Percentiles rank a stretch among this genome's conserved stretches.
These are phyloP conservation scores for Rutilus rutilus DNA, from an alignment of 2,113 vertebrate genomes.

Conservation along the genomic window DNA sequence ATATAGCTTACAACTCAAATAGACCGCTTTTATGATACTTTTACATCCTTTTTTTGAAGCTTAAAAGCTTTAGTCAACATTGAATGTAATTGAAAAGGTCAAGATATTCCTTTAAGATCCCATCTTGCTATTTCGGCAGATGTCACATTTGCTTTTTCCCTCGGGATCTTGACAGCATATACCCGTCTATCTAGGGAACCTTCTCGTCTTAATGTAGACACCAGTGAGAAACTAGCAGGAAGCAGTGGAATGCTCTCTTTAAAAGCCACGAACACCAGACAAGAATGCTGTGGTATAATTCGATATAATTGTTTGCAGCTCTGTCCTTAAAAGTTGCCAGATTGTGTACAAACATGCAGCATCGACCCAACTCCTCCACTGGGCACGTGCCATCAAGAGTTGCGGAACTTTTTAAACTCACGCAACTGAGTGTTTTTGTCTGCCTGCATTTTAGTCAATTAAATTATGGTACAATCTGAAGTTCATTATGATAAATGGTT, in stretches of 20 bases:
- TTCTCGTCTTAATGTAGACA: constrained; percentile 14
- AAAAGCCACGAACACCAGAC: constrained; percentile 25
- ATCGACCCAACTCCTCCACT: background rate
- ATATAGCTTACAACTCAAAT: background rate
- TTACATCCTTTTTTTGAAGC: background rate
- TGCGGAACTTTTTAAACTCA: background rate
- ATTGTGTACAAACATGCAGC: constrained; percentile 37
- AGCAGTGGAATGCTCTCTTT: constrained; percentile 26
- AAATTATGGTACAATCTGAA: background rate
- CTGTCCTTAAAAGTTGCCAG: constrained; percentile 44
- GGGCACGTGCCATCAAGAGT: background rate
- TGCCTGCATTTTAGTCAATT: background rate
- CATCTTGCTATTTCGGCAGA: background rate
- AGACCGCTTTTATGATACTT: background rate
- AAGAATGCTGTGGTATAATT: constrained; percentile 45
- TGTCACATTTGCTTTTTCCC: constrained; percentile 11
- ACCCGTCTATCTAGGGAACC: background rate
- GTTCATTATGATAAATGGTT: background rate
- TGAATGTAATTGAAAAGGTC: background rate
- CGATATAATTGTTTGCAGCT: constrained; percentile 34
- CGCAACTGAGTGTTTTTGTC: background rate
- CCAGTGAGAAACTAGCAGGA: constrained; percentile 10
- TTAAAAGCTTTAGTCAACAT: background rate
- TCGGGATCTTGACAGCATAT: background rate
- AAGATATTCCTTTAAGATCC: background rate